Evolutionary conservation across 2,797 vertebrate genomes (phyloP).

Genomic region (Astyanax mexicanus): DNA sequence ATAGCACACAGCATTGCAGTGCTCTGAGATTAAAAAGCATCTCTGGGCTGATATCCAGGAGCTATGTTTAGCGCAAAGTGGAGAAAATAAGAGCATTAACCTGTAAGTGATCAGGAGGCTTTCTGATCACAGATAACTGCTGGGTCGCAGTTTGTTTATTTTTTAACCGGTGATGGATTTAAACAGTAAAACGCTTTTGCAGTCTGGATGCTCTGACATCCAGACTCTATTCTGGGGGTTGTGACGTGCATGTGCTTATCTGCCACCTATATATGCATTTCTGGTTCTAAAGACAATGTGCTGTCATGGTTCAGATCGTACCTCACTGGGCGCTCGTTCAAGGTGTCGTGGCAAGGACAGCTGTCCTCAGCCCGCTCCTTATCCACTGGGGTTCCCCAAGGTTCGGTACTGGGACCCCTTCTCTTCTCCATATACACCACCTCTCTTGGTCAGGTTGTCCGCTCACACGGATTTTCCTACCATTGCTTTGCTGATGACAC

Average conservation of each 20-base stretch:
- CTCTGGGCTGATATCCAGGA: constrained; percentile 18
- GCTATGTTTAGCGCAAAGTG: not conserved
- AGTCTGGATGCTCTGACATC: not conserved
- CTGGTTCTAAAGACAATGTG: too few species aligned
- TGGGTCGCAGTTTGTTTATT: not conserved
- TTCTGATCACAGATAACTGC: not conserved
- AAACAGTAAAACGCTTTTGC: constrained; percentile 3
- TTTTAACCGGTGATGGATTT: constrained; percentile 5
- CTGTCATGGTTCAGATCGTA: too few species aligned
- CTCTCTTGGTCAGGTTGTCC: too few species aligned
- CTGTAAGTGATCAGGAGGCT: not conserved
- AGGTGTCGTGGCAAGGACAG: too few species aligned
- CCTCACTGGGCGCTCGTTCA: too few species aligned
- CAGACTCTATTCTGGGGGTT: not conserved
- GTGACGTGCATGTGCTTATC: constrained; percentile 3
- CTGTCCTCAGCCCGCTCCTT: too few species aligned
- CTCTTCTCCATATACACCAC: too few species aligned
- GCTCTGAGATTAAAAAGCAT: not conserved
- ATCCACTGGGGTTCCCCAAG: too few species aligned
- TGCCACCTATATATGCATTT: too few species aligned
- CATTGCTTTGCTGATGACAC: too few species aligned
- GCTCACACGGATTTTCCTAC: too few species aligned
- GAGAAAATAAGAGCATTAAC: constrained; percentile 8
- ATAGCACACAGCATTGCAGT: not conserved
- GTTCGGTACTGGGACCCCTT: too few species aligned